These are phyloP conservation scores for Chrysomela aeneicollis DNA, from an alignment of 2,888 invertebrate species.

Conservation along the genomic window DNA sequence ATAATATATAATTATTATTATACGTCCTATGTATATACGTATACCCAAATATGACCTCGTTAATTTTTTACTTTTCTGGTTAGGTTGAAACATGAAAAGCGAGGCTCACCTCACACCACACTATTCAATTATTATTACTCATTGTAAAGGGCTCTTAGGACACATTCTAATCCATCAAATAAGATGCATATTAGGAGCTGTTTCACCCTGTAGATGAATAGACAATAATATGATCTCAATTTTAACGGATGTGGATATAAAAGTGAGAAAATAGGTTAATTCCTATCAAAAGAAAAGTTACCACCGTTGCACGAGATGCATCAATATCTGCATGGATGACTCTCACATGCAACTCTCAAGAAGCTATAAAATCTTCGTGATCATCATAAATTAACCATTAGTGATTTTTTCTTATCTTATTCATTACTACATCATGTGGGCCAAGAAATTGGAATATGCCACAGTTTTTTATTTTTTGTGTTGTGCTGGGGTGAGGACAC, in stretches of 20 bases:
- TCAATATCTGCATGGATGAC: constrained; percentile 33
- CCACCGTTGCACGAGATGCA: constrained; percentile 22
- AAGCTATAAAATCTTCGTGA: constrained; percentile 39
- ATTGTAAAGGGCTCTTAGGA: too few species aligned
- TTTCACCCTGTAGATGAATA: too few species aligned
- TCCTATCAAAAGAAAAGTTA: constrained; percentile 34
- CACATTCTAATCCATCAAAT: too few species aligned
- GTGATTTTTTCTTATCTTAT: constrained; percentile 8
- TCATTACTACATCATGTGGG: constrained; percentile 26
- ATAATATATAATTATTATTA: too few species aligned
- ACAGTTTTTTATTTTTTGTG: constrained; percentile 23
- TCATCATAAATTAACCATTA: constrained; percentile 29
- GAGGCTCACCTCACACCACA: too few species aligned
- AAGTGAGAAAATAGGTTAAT: constrained; percentile 38
- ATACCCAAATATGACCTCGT: too few species aligned
- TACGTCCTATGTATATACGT: too few species aligned
- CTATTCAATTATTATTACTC: too few species aligned
- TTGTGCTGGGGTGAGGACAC: not conserved
- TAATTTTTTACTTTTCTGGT: too few species aligned
- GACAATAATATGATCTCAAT: too few species aligned
- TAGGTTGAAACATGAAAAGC: too few species aligned
- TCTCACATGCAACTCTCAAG: constrained; percentile 36
- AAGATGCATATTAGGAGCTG: too few species aligned
- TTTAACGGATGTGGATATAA: constrained; percentile 29
- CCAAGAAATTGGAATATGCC: constrained; percentile 25